phyloP scores from a whole-genome alignment of 2,113 vertebrate species.

The Donacobius atricapilla region DNA sequence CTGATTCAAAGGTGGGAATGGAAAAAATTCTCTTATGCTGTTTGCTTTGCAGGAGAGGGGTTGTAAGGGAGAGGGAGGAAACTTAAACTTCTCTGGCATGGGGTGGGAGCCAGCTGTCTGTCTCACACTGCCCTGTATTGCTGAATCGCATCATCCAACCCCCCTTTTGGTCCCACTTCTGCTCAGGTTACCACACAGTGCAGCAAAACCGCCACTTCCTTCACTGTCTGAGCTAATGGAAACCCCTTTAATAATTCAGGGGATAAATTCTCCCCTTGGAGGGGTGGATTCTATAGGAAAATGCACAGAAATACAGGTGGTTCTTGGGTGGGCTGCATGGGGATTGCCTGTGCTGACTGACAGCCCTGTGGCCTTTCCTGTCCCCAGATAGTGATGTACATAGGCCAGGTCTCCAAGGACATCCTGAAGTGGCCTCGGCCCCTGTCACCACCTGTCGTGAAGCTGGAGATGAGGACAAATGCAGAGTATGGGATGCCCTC shows the following conservation, averaged over 20 bases:
- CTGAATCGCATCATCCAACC: not conserved
- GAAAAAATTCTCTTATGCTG: not conserved
- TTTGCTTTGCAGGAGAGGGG: not conserved
- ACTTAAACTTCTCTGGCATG: not conserved
- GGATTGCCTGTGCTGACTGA: not conserved
- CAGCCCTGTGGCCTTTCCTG: not conserved
- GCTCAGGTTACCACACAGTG: not conserved
- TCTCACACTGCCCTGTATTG: not conserved
- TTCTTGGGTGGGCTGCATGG: not conserved
- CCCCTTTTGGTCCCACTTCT: not conserved
- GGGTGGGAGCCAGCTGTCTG: not conserved
- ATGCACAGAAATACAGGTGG: not conserved
- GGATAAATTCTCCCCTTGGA: not conserved
- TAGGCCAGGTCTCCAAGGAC: constrained; percentile 94
- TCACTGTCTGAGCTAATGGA: not conserved
- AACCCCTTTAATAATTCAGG: constrained; percentile 48
- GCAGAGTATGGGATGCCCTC: constrained; percentile 94
- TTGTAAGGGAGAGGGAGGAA: not conserved
- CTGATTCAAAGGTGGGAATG: not conserved
- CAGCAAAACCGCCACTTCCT: not conserved
- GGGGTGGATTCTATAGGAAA: not conserved
- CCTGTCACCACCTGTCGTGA: constrained; percentile 86
- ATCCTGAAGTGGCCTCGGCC: constrained; percentile 92
- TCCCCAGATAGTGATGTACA: constrained; percentile 90
- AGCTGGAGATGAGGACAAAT: constrained; percentile 82